Conservation (phyloP, 2,888 invertebrate species). For the Panzeria rudis region DNA sequence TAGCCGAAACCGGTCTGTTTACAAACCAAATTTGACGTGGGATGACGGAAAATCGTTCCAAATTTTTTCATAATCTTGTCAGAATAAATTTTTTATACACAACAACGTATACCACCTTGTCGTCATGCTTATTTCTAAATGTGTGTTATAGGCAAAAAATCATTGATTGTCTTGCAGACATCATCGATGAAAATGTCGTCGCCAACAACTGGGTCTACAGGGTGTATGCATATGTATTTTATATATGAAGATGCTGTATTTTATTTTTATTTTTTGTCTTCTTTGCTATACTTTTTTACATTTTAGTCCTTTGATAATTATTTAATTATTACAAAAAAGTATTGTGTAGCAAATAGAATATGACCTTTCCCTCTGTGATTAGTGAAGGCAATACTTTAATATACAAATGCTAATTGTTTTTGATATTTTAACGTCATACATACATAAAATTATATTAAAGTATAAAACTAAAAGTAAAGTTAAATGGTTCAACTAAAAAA, state of each 20-base stretch:
- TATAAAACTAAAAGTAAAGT: neutral
- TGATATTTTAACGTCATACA: neutral
- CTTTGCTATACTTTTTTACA: conserved; percentile 5
- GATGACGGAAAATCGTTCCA: no score
- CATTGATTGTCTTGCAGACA: no score
- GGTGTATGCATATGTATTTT: neutral
- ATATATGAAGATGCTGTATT: neutral
- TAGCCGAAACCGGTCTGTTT: no score
- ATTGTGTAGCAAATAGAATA: conserved; percentile 14
- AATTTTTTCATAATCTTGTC: no score
- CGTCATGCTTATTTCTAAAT: no score
- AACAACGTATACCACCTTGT: no score
- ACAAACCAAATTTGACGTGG: no score
- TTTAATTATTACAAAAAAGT: conserved; percentile 24
- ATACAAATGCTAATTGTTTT: neutral
- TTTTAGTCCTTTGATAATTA: conserved; percentile 57
- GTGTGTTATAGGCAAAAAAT: no score
- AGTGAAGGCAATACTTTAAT: conserved; percentile 3
- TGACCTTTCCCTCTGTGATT: conserved; percentile 10
- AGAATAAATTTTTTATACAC: no score
- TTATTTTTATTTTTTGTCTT: neutral
- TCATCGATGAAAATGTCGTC: no score
- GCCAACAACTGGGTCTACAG: no score
- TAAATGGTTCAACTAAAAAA: neutral
- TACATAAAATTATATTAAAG: no score